Conservation (phyloP, 2,797 vertebrate genomes). For the Lerista edwardsae region DNA sequence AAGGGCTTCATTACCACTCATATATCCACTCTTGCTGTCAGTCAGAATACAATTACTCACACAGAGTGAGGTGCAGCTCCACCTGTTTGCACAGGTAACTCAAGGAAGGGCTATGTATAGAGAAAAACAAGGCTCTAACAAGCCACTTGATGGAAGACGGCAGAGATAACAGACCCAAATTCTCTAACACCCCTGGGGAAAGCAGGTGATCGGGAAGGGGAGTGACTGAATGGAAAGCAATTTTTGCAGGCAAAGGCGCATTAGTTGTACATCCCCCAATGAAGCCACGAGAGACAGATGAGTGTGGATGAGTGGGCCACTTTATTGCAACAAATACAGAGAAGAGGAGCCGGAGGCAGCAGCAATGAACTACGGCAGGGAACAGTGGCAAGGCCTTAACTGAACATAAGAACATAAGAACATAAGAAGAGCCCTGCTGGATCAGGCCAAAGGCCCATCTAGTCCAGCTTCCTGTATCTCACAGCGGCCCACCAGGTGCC, state of each 20-base stretch:
- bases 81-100: neutral
- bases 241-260: neutral
- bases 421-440: no score
- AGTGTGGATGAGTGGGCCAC: no score
- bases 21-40: constrained; percentile 33
- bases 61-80: neutral
- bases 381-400: no score
- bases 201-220: neutral
- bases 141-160: neutral
- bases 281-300: no score
- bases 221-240: neutral
- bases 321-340: no score
- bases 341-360: no score
- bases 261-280: no score
- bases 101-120: neutral
- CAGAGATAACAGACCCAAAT: neutral
- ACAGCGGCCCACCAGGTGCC: no score
- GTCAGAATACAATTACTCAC: constrained; percentile 29
- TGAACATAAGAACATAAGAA: no score
- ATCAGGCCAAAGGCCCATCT: no score
- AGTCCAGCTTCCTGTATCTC: no score
- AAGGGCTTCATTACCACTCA: constrained; percentile 31
- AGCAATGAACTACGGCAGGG: no score
- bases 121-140: rapidly evolving
- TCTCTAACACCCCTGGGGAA: constrained; percentile 15